A percentile compares a stretch with the other conserved stretches of the same genome.
Conservation (phyloP, 2,797 vertebrate species). For the Avahi laniger region DNA sequence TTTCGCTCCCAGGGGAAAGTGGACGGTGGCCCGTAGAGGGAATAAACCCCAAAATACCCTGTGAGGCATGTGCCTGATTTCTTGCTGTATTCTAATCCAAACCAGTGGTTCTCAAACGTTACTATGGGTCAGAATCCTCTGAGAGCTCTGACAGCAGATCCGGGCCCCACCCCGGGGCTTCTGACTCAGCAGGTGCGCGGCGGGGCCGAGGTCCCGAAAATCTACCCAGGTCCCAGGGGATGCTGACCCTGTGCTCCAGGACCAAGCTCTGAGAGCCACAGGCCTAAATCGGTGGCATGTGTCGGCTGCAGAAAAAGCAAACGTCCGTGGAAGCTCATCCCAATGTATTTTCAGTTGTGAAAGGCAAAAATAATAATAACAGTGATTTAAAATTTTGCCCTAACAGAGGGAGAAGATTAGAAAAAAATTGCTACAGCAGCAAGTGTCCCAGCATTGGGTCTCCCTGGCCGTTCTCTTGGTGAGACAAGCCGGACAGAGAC, state of each 20-base stretch:
- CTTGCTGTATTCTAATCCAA: not conserved
- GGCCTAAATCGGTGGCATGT: rapidly evolving
- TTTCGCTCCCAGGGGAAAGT: rapidly evolving
- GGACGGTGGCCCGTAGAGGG: not conserved
- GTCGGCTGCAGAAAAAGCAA: rapidly evolving
- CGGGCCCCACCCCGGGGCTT: rapidly evolving
- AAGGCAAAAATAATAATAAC: not conserved
- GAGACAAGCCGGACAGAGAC: rapidly evolving
- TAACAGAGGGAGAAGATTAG: not conserved
- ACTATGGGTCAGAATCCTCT: rapidly evolving
- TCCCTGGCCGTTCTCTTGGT: rapidly evolving
- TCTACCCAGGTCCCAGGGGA: not conserved
- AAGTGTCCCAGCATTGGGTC: rapidly evolving
- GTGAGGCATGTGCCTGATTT: rapidly evolving
- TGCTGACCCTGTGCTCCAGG: rapidly evolving
- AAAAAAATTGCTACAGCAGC: too few relatives aligned
- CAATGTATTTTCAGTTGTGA: not conserved
- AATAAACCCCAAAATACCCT: too few relatives aligned
- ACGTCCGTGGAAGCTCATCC: rapidly evolving
- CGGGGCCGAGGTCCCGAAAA: rapidly evolving
- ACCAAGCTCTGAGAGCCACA: not conserved
- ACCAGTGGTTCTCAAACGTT: rapidly evolving
- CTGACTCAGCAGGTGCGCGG: not conserved
- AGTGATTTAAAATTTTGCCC: not conserved
- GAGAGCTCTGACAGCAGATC: not conserved